Evolutionary conservation across 2,797 vertebrate species (phyloP).

Genomic region (Cryptoblepharus egeriae): DNA sequence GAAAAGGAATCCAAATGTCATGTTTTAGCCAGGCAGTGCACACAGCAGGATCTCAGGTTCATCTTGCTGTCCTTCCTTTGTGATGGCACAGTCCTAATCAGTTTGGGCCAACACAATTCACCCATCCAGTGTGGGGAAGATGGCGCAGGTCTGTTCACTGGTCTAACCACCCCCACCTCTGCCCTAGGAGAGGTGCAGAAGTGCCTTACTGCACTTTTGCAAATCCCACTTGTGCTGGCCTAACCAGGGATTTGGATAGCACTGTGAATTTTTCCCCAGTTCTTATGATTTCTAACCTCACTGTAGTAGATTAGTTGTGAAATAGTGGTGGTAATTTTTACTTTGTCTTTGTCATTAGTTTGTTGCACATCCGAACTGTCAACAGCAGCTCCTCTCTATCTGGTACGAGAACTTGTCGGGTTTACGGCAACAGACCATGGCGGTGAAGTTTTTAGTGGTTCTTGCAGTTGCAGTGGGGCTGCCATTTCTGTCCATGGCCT

Average conservation of each 20-base stretch:
- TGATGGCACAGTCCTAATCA: no score
- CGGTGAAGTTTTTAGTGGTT: constrained; percentile 92
- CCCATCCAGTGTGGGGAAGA: no score
- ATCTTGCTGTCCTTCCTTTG: background rate
- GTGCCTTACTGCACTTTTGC: no score
- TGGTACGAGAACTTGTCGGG: constrained; percentile 97
- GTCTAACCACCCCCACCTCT: no score
- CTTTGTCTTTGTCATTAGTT: constrained; percentile 81
- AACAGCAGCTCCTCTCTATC: constrained; percentile 96
- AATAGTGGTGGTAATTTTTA: background rate
- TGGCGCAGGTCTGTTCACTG: no score
- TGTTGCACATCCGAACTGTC: constrained; percentile 98
- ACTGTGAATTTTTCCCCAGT: background rate
- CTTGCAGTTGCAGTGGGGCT: constrained; percentile 89
- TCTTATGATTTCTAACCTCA: background rate
- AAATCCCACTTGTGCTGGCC: no score
- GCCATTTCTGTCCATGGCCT: constrained; percentile 90
- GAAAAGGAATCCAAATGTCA: background rate
- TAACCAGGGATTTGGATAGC: no score
- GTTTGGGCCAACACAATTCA: no score
- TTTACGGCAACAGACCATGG: constrained; percentile 94
- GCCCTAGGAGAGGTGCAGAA: no score
- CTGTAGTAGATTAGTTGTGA: background rate
- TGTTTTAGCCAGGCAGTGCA: background rate
- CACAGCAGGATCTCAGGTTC: background rate